Base-by-base conservation (phyloP, 2,113 vertebrate genomes). In the Atractosteus spatula region DNA sequence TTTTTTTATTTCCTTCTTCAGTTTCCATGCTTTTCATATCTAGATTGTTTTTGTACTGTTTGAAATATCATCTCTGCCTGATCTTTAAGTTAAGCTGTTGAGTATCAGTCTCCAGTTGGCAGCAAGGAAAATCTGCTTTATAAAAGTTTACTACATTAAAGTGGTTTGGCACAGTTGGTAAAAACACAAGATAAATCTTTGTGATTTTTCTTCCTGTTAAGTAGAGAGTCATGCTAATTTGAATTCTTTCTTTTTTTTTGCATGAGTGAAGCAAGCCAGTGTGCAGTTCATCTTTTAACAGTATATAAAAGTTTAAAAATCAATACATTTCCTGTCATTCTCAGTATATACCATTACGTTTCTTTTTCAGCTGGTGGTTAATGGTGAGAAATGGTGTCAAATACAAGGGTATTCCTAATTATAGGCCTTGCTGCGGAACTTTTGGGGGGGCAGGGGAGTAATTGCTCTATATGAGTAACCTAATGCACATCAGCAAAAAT, bases 1-100 rank as follows among this genome's bases (percentile, higher is more conserved):
- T n/a, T 51, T 76, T 8, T 74, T 71, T 76, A 59, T n/a, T 70
- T 76, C 41, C 43, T 13, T 51, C 71, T 43, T 71, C 13, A 67
- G 56, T 74, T 74, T 59, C 47, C 66, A 64, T 75, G 71, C 76
- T 80, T 75, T 70, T 79, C 76, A 73, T 75, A 68, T 75, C 62
- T 68, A 77, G 74, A 68, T 74, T 76, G 69, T 72, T 79, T 79
- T 80, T 79, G 70, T 80, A 82, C 67, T 56, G 70, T 72, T 71
- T 59, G 42, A 78, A 59, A 69, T 73, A 61, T 75, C 17, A 16
- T 71, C 55, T 72, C 69, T 78, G 63, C 68, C n/a, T 68, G 61
- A 65, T 45, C 16, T 69, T 62, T 65, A 73, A 73, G 73, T 62
- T n/a, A 10, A 56, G 71, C 55, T 45, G 62, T 64, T 65, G 56